A percentile compares a stretch with the other conserved stretches of the same genome.
These are phyloP conservation scores for Phyllopteryx taeniolatus DNA, from an alignment of 2,113 vertebrate genomes.

Conservation along the genomic window DNA sequence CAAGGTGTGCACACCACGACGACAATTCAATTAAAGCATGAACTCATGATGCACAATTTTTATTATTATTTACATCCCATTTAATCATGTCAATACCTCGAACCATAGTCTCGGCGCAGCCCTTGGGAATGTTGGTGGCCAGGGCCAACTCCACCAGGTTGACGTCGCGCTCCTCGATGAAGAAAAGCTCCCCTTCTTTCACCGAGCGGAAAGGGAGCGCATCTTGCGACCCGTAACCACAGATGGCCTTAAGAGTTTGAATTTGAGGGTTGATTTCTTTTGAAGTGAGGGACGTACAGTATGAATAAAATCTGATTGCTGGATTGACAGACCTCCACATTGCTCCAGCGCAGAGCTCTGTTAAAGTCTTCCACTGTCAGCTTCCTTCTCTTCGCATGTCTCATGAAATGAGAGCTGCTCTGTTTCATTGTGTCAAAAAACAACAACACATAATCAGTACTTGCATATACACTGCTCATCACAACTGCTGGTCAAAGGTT, in stretches of 20 bases:
- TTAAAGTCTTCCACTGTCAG: slow-evolving; percentile 90
- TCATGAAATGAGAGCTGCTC: slow-evolving; percentile 92
- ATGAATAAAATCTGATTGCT: too few species aligned
- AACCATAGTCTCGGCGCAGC: slow-evolving; percentile 84
- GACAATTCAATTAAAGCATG: too few species aligned
- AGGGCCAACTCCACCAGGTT: slow-evolving; percentile 88
- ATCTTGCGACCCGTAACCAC: slow-evolving; percentile 83
- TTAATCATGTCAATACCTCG: slow-evolving; percentile 65
- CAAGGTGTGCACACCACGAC: too few species aligned
- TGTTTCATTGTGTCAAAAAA: slow-evolving; percentile 57
- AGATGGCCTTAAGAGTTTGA: slow-evolving; percentile 72
- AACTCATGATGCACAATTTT: too few species aligned
- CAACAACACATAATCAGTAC: background rate
- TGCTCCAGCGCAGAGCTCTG: slow-evolving; percentile 87
- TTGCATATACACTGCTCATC: background rate
- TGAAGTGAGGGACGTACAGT: background rate
- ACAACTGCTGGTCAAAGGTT: too few species aligned
- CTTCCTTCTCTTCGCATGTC: slow-evolving; percentile 83
- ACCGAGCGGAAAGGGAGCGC: slow-evolving; percentile 76
- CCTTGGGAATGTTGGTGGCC: slow-evolving; percentile 87
- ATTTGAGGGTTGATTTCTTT: background rate
- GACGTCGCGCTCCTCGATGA: slow-evolving; percentile 84
- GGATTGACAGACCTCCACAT: slow-evolving; percentile 77
- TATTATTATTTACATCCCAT: background rate
- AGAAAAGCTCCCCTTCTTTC: slow-evolving; percentile 86